Conservation (phyloP, 2,888 invertebrate species). For the Lepas anatifera region DNA sequence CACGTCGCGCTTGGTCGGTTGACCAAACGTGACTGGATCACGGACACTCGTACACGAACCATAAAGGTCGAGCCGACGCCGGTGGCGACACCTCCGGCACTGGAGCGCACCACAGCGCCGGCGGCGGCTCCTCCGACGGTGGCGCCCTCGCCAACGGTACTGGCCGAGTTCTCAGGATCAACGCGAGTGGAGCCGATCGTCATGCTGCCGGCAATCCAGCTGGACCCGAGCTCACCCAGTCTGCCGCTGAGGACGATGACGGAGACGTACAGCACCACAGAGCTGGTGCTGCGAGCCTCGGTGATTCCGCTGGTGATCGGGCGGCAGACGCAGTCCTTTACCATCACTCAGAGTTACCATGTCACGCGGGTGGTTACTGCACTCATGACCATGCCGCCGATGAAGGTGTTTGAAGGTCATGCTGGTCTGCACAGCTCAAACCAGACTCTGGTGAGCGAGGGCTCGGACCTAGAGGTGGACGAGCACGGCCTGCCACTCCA, state of each 20-base stretch:
- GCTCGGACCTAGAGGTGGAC: slow-evolving; percentile 57
- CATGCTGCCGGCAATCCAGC: neutral
- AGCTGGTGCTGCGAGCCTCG: slow-evolving; percentile 75
- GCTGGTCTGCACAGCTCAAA: slow-evolving; percentile 59
- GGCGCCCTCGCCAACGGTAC: neutral
- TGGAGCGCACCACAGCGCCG: too few species aligned
- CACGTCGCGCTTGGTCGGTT: slow-evolving; percentile 23
- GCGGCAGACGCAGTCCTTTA: slow-evolving; percentile 55
- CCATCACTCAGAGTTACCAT: slow-evolving; percentile 78
- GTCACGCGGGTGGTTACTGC: slow-evolving; percentile 77
- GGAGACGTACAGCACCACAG: slow-evolving; percentile 83
- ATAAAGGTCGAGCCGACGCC: slow-evolving; percentile 17
- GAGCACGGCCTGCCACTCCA: slow-evolving; percentile 16
- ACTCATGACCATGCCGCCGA: slow-evolving; percentile 75
- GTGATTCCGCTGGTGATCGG: slow-evolving; percentile 67
- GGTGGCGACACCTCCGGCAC: neutral
- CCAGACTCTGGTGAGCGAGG: slow-evolving; percentile 68
- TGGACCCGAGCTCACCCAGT: slow-evolving; percentile 6
- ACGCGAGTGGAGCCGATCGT: neutral
- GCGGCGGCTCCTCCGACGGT: neutral
- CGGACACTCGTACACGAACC: slow-evolving; percentile 24
- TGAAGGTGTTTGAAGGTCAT: slow-evolving; percentile 58
- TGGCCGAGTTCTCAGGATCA: neutral
- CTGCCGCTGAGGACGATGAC: slow-evolving; percentile 40
- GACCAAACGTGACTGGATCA: slow-evolving; percentile 23